Evolutionary conservation across 1,140 invertebrate genomes (phyloP).

Genomic region (Drosophila burlai): DNA sequence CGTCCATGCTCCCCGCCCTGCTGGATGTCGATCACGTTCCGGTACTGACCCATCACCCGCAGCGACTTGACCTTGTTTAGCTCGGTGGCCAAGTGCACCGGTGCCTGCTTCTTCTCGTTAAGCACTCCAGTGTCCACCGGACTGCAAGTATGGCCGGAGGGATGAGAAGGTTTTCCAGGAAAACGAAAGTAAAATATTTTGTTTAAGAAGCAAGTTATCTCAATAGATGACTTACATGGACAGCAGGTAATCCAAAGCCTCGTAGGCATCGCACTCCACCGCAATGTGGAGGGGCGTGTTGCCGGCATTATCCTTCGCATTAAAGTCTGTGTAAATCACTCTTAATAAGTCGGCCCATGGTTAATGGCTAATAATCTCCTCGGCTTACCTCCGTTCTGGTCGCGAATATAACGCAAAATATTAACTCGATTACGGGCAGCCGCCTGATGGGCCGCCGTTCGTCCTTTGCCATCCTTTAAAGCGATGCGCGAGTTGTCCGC

Average conservation of each 20-base stretch:
- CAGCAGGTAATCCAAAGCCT: conserved; percentile 90
- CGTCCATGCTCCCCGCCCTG: conserved; percentile 92
- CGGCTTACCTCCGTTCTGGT: conserved; percentile 89
- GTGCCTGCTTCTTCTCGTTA: conserved; percentile 91
- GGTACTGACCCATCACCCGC: conserved; percentile 89
- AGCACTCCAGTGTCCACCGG: conserved; percentile 89
- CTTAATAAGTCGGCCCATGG: conserved; percentile 13
- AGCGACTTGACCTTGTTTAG: conserved; percentile 90
- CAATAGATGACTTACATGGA: conserved; percentile 87
- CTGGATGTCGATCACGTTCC: conserved; percentile 89
- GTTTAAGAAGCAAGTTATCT: background rate
- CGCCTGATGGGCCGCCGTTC: conserved; percentile 92
- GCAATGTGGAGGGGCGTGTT: conserved; percentile 94
- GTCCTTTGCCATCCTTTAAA: conserved; percentile 90
- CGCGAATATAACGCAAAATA: conserved; percentile 91
- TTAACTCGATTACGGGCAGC: conserved; percentile 90
- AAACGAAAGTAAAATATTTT: background rate
- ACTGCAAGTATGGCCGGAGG: conserved; percentile 79
- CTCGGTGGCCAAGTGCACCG: conserved; percentile 92
- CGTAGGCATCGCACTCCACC: conserved; percentile 90
- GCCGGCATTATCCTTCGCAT: conserved; percentile 90
- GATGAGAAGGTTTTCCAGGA: background rate
- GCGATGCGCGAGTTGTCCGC: conserved; percentile 89
- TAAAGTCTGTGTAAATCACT: conserved; percentile 89
- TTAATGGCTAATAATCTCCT: background rate